A percentile compares a stretch with the other conserved stretches of the same genome.
phyloP scores from a whole-genome alignment of 2,888 invertebrate genomes.

The Agrotis exclamationis region DNA sequence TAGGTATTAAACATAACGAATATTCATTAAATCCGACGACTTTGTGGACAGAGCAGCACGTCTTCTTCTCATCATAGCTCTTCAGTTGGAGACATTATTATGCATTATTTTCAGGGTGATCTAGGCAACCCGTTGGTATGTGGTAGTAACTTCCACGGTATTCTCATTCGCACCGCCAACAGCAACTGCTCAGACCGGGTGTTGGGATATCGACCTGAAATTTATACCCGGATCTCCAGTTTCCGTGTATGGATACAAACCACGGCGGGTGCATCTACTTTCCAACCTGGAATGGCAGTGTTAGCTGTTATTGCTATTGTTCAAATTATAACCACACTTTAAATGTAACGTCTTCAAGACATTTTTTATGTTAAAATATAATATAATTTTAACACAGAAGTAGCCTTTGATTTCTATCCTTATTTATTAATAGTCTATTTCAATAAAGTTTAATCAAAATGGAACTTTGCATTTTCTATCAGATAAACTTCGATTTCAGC shows the following conservation, averaged over 20 bases:
- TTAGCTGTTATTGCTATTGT: conserved; percentile 25
- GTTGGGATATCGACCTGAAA: background rate
- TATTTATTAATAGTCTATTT: too few relatives aligned
- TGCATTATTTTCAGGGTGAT: conserved; percentile 31
- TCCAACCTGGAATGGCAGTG: conserved; percentile 25
- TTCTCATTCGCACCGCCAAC: background rate
- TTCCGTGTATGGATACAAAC: conserved; percentile 8
- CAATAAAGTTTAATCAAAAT: too few relatives aligned
- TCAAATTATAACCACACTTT: conserved; percentile 14
- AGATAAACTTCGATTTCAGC: too few relatives aligned
- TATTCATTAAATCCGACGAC: too few relatives aligned
- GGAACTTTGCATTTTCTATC: too few relatives aligned
- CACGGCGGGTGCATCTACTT: conserved; percentile 20
- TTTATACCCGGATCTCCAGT: conserved; percentile 24
- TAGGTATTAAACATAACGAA: too few relatives aligned
- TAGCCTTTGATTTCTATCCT: too few relatives aligned
- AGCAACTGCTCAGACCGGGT: background rate
- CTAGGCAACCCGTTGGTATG: conserved; percentile 37
- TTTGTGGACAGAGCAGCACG: too few relatives aligned
- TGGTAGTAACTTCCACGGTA: conserved; percentile 8
- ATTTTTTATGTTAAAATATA: too few relatives aligned
- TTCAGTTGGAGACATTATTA: background rate
- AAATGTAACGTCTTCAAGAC: too few relatives aligned
- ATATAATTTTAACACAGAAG: too few relatives aligned
- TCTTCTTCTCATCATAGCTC: too few relatives aligned